phyloP scores from a whole-genome alignment of 2,888 invertebrate species.

The Gasteruption jaculator region DNA sequence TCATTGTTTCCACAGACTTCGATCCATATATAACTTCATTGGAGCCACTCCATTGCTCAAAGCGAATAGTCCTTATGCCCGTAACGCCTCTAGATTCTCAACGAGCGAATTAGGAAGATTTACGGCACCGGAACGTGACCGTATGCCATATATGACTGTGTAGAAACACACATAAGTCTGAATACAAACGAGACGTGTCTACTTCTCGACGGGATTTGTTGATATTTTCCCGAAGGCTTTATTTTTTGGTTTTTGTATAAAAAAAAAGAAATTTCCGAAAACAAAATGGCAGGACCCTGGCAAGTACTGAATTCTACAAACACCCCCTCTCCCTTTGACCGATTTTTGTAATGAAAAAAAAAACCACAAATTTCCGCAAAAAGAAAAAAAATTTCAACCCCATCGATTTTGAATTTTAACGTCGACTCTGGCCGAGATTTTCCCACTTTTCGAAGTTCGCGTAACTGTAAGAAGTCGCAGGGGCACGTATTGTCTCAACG shows the following conservation, averaged over 20 bases:
- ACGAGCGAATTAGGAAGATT: constrained; percentile 41
- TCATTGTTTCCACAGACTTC: too few relatives aligned
- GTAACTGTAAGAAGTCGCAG: too few relatives aligned
- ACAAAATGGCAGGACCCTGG: constrained; percentile 2
- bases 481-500: too few relatives aligned
- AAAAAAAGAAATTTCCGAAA: constrained; percentile 9
- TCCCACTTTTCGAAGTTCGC: too few relatives aligned
- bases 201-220: constrained; percentile 26
- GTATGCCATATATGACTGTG: too few relatives aligned
- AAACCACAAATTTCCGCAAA: too few relatives aligned
- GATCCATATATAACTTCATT: constrained; percentile 31
- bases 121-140: constrained; percentile 39
- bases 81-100: constrained; percentile 34
- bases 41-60: constrained; percentile 31
- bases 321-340: too few relatives aligned
- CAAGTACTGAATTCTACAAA: constrained; percentile 1
- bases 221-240: constrained; percentile 18
- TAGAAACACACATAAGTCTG: too few relatives aligned
- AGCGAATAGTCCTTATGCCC: constrained; percentile 26
- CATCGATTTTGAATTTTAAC: too few relatives aligned
- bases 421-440: too few relatives aligned
- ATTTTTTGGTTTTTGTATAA: constrained; percentile 17
- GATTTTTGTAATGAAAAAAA: too few relatives aligned
- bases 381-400: too few relatives aligned
- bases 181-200: constrained; percentile 18